These are phyloP conservation scores for Trematomus loennbergii DNA, from an alignment of 2,113 vertebrate genomes.

Conservation along the genomic window DNA sequence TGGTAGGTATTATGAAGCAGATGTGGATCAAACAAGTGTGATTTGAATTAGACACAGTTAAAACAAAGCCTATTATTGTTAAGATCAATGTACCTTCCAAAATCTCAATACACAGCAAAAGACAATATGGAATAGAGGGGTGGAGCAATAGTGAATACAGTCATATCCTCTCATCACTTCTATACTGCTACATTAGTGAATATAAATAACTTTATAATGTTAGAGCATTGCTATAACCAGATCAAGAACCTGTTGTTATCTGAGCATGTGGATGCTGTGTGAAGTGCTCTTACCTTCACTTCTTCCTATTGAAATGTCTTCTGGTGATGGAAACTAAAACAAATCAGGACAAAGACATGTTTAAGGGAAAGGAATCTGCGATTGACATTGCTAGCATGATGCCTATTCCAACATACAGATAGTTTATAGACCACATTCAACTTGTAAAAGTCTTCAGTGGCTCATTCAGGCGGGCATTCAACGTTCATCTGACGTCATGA, in stretches of 20 bases:
- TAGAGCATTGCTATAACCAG: too few relatives aligned
- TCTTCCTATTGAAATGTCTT: not conserved
- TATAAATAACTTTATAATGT: not conserved
- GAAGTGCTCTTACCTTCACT: slow-evolving; percentile 27
- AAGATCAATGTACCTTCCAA: not conserved
- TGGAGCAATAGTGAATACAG: not conserved
- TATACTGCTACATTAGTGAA: not conserved
- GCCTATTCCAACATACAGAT: not conserved
- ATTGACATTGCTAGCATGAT: not conserved
- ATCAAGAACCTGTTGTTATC: too few relatives aligned
- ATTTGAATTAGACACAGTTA: not conserved
- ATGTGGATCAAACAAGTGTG: not conserved
- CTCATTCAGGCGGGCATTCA: not conserved
- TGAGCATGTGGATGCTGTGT: not conserved
- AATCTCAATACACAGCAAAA: not conserved
- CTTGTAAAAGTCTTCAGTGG: not conserved
- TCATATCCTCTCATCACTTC: not conserved
- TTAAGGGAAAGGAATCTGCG: not conserved
- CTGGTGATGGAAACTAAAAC: slow-evolving; percentile 27
- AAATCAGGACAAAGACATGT: not conserved
- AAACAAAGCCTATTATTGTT: not conserved
- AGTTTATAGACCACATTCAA: not conserved
- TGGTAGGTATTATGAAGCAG: not conserved
- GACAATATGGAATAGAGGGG: not conserved
- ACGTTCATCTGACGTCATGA: not conserved